These are phyloP conservation scores for Enteromius thamalakanensis DNA, from an alignment of 2,797 vertebrate species.

Conservation along the genomic window DNA sequence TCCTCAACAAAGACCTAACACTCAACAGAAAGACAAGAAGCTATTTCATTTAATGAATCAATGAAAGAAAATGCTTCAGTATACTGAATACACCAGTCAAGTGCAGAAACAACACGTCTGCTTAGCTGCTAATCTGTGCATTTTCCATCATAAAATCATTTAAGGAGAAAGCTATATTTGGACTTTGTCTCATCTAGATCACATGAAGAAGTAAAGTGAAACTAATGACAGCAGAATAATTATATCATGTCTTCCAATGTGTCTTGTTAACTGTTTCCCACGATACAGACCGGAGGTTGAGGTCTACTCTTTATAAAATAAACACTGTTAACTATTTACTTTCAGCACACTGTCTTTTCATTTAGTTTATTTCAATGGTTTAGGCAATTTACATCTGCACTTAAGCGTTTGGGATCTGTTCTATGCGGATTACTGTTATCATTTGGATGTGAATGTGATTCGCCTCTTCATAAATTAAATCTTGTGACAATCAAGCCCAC, in stretches of 20 bases:
- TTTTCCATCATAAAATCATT: background rate
- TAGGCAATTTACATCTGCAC: background rate
- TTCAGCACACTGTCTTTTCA: background rate
- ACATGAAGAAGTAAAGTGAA: background rate
- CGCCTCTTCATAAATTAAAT: conserved; percentile 7
- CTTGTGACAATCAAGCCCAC: background rate
- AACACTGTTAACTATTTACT: background rate
- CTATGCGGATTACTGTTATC: background rate
- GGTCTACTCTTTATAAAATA: background rate
- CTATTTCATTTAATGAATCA: conserved; percentile 1
- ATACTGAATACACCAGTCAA: background rate
- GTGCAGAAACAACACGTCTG: background rate
- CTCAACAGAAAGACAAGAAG: background rate
- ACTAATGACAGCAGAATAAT: background rate
- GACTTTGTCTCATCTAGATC: background rate
- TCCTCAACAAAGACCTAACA: background rate
- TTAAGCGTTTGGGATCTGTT: background rate
- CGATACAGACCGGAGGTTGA: background rate
- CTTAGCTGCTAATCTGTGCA: background rate
- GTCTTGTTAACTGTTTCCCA: background rate
- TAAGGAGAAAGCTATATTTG: background rate
- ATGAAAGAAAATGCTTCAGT: background rate
- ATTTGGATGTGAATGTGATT: background rate
- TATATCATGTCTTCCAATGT: too few species aligned
- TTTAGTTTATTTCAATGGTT: background rate